Base-by-base conservation (phyloP, 2,888 invertebrate genomes). In the Agapostemon virescens region DNA sequence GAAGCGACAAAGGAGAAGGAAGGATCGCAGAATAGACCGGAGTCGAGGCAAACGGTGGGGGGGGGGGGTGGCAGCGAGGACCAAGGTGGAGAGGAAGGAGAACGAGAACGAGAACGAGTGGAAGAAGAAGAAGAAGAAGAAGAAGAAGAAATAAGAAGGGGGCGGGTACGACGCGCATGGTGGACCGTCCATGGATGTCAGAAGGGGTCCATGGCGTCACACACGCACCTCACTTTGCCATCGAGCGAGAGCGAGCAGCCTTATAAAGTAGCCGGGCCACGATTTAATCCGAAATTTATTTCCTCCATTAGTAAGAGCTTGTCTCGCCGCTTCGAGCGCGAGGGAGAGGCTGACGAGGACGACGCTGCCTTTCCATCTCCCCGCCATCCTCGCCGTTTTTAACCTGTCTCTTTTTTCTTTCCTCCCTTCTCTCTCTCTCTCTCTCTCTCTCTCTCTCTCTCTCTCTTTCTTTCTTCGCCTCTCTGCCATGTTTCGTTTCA, bases 221-320 rank as follows among this genome's bases (percentile, higher is more conserved):
- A 88, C 87, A 81, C 84, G 86, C 83, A 84, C 84, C 86, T 88
- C 87, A 85, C 82, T 85, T 87, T 85, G 88, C 88, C 85, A 84
- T 88, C 86, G 82, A 80, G 81, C 84, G 82, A 88, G 89, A 88
- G 86, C 88, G 88, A 84, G 90, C 91, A 91, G 91, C 91, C 91
- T 92, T 92, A 91, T 92, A 92, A 92, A 92, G 92, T 92, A 92
- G 92, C 92, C 90, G 86, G 87, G 90, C 91, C 92, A 92, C 92
- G 92, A 92, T 92, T 92, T 92, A 92, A 92, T 92, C 92, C 92
- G 90, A 92, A 92, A 92, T 92, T 92, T 92, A 92, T 92, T 92
- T 91, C 90, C 91, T 92, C 92, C 92, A 92, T 92, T 92, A 92
- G 92, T 92, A 92, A 92, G 92, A 92, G 92, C 92, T 92, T 92